Conservation (phyloP, 2,888 invertebrate species). For the Enchytraeus crypticus region DNA sequence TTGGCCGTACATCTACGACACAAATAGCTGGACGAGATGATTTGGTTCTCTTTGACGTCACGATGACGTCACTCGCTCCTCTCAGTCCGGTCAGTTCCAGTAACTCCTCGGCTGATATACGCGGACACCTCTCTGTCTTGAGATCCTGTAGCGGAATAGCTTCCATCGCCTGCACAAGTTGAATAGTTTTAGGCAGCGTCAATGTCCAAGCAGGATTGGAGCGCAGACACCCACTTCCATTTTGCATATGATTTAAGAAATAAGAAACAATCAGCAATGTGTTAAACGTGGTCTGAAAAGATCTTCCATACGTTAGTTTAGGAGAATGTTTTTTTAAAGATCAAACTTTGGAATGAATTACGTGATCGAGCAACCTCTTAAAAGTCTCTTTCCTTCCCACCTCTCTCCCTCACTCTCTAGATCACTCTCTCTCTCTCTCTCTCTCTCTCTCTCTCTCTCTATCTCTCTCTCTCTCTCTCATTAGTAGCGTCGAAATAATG, state of each 20-base stretch:
- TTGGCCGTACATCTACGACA: conserved; percentile 61
- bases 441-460: no score
- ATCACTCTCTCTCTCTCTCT: no score
- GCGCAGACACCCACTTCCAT: no score
- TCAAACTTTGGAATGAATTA: no score
- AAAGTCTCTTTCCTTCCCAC: no score
- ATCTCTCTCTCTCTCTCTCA: no score
- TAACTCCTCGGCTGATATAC: conserved; percentile 78
- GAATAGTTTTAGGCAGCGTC: background rate
- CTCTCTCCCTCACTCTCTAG: no score
- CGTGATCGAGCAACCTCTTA: no score
- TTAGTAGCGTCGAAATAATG: no score
- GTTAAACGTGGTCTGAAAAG: background rate
- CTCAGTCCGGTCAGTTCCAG: conserved; percentile 60
- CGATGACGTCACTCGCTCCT: conserved; percentile 31
- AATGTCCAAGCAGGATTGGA: background rate
- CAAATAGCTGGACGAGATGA: conserved; percentile 46
- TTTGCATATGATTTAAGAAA: no score
- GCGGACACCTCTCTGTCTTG: conserved; percentile 67
- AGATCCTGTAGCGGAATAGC: conserved; percentile 63
- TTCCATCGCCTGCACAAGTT: conserved; percentile 57
- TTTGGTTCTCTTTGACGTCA: conserved; percentile 38
- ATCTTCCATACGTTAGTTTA: no score
- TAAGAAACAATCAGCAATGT: background rate
- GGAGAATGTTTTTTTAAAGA: no score